Evolutionary conservation across 2,113 vertebrate genomes (phyloP), one percentile per base, ranked within the genome.

Genomic region (Sigmodon hispidus): DNA sequence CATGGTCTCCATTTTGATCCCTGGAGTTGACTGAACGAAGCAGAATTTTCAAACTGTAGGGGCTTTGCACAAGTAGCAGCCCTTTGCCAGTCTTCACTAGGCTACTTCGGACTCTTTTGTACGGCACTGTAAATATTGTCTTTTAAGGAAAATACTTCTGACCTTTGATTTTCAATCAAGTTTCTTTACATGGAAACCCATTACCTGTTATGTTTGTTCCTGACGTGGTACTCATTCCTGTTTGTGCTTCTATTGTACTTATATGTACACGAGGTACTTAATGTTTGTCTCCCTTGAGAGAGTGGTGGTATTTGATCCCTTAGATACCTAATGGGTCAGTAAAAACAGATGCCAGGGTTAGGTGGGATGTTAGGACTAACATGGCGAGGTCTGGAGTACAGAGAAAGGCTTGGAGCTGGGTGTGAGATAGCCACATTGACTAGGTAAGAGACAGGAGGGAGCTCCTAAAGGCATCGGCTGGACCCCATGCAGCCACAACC

Each of bases 31-130:
- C 6, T 77, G 75, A 79, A 34, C 36, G 93, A 94, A 21, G 57
- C 75, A 95, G 48, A 8, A 10, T 69, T 87, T 90, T 93, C 67
- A 83, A 87, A 86, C 43, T 36, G 84, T 19, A 87, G 86, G 24
- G 48, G 26, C 67, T 95, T 89, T 93, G 87, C 21, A 90, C 26
- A 76, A 48, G 36, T 65, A 13, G 21, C 22, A 4, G 43, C 11
- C 3, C 13, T 84, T 70, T 89, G n/a, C 40, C 15, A 50, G 36
- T 43, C 75, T 94, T 77, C 52, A 43, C 11, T 76, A 7, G 59
- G 29, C 31, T 81, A 12, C 48, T 63, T 94, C 40, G 67, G 52
- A 86, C 34, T 48, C 17, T 40, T 75, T 73, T 57, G 43, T 19
- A 34, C 70, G n/a, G 65, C 17, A 34, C 19, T 22, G 59, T 86